A percentile compares a stretch with the other conserved stretches of the same genome.
Conservation (phyloP, 2,888 invertebrate species). For the Oligia strigilis region DNA sequence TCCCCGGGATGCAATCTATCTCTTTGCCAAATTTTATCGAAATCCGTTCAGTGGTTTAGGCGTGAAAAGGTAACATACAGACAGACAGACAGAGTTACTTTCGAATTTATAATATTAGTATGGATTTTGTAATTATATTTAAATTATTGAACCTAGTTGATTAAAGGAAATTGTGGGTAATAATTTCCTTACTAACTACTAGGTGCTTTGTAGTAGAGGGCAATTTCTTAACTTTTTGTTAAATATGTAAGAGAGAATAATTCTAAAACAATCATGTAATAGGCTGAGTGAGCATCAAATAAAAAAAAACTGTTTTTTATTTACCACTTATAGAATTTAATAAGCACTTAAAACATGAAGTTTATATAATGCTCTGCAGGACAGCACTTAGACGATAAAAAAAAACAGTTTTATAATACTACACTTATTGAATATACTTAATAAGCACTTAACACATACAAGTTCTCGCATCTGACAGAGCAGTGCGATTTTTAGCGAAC, state of each 20-base stretch:
- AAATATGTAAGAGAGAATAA: background rate
- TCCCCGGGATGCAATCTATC: no score
- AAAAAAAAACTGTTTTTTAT: background rate
- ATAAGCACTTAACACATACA: conserved; percentile 27
- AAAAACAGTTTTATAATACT: background rate
- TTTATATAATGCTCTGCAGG: background rate
- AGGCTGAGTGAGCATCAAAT: background rate
- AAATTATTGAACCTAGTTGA: no score
- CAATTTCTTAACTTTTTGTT: background rate
- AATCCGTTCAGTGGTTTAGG: no score
- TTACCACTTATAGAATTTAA: background rate
- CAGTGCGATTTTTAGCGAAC: conserved; percentile 43
- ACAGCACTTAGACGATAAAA: background rate
- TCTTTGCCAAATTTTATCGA: no score
- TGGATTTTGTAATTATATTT: no score
- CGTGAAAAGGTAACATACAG: no score
- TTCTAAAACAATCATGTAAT: background rate
- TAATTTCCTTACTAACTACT: no score
- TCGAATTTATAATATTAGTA: no score
- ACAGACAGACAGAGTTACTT: no score
- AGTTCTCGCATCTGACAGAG: conserved; percentile 17
- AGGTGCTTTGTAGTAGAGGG: background rate
- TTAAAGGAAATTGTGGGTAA: no score
- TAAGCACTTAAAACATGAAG: background rate
- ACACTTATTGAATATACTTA: background rate